Base-by-base conservation (phyloP, 2,113 vertebrate species). In the Columbina picui region DNA sequence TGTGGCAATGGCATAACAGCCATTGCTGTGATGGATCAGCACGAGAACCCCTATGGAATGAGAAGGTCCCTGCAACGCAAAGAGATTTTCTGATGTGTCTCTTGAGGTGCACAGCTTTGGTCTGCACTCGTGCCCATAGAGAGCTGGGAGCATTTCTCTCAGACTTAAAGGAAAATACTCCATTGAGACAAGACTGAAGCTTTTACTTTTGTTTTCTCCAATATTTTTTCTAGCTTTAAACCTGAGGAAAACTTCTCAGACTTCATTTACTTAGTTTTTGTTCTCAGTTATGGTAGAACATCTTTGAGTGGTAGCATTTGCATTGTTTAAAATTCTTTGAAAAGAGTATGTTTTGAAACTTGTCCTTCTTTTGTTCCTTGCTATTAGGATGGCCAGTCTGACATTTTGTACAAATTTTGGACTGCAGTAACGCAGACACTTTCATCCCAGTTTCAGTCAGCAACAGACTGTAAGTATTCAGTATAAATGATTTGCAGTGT, bases 351-450 rank as follows among this genome's bases (percentile, higher is more conserved):
- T 65, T 77, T 69, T 93, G 9, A 95, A 89, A 76, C 30, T 64
- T 75, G 3, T 12, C 9, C 59, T 53, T 50, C 49, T 92, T 92
- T 90, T 95, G 41, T 90, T n/a, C 52, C 63, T 90, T 73, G 65
- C 53, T 91, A 11, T 80, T 94, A 99, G 99, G 99, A 99, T 61
- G 98, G 99, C 34, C 98, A 99, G n/a, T 96, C 98, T 68, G 99
- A 99, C 94, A 99, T 99, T 96, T 97, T 99, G 85, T 98, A 98
- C 96, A 98, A 97, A 49, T 99, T 99, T 95, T 99, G 99, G 99
- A 99, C 96, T 85, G 98, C 99, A 26, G 98, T 99, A 76, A 99
- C 99, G 78, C 97, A 95, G 75, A 98, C 98, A 30, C 98, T 99
- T 39, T 98, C 99, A 50, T 98, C 98, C 79, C 98, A 99, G 57